Evolutionary conservation across 2,113 vertebrate genomes (phyloP).

Genomic region (Cyanistes caeruleus): DNA sequence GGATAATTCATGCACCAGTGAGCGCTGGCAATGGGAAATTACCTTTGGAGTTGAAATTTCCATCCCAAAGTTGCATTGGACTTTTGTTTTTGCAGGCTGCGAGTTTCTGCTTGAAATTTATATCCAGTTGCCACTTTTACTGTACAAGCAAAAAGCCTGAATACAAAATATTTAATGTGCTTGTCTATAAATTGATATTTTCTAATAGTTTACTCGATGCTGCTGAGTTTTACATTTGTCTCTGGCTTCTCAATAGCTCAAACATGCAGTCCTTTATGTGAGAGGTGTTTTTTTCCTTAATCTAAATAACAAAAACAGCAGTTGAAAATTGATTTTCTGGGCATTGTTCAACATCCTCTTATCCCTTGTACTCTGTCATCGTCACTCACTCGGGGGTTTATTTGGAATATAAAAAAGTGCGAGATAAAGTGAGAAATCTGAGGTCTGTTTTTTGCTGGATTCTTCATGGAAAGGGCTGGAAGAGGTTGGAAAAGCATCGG

Average conservation of each 20-base stretch:
- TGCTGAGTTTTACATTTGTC: not conserved
- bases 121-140: constrained; percentile 11
- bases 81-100: constrained; percentile 24
- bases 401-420: not conserved
- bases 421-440: not conserved
- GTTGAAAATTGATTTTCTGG: constrained; percentile 1
- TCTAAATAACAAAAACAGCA: not conserved
- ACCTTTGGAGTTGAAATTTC: constrained; percentile 55
- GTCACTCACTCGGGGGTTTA: not conserved
- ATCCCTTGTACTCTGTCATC: not conserved
- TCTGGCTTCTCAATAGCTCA: not conserved
- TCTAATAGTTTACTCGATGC: constrained; percentile 23
- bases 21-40: constrained; percentile 39
- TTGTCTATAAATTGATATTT: constrained; percentile 47
- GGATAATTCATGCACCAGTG: constrained; percentile 39
- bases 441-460: not conserved
- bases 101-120: constrained; percentile 48
- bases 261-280: not conserved
- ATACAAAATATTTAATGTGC: constrained; percentile 12
- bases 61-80: constrained; percentile 40
- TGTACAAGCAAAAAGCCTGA: constrained; percentile 13
- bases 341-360: not conserved
- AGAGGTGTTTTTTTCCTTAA: not conserved
- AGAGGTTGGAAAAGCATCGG: not conserved
- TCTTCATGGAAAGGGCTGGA: not conserved